phyloP scores from a whole-genome alignment of 2,888 invertebrate genomes.

The Campoplex capitator region DNA sequence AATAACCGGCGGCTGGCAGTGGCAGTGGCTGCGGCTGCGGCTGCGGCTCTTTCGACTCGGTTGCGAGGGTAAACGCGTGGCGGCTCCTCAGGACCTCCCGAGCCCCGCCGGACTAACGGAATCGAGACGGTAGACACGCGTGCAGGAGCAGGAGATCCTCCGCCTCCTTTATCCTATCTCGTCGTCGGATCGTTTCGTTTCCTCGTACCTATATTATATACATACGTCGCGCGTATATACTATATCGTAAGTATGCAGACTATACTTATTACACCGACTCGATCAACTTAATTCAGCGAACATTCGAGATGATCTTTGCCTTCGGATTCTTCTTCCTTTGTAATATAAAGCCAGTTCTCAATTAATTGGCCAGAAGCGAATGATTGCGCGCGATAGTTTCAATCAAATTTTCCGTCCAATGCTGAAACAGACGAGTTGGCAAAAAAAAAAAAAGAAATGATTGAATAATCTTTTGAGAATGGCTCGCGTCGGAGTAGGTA shows the following conservation, averaged over 20 bases:
- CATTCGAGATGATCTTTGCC: conserved; percentile 12
- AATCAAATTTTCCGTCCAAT: not conserved
- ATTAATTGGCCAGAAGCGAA: not conserved
- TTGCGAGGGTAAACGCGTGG: conserved; percentile 34
- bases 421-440: not conserved
- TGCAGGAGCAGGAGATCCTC: conserved; percentile 58
- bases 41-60: conserved; percentile 7
- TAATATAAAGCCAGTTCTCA: not conserved
- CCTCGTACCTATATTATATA: not conserved
- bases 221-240: not conserved
- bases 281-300: not conserved
- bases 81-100: conserved; percentile 58
- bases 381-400: not conserved
- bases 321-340: not conserved
- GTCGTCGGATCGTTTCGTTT: conserved; percentile 41
- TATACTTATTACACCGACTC: not conserved
- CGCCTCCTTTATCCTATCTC: conserved; percentile 52
- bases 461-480: not conserved
- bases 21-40: not conserved
- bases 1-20: conserved; percentile 21
- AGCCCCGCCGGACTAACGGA: conserved; percentile 63
- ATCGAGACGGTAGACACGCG: conserved; percentile 65
- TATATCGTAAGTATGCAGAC: not conserved
- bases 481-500: too few relatives aligned
- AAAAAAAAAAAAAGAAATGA: not conserved